These are phyloP conservation scores for Odontothrips loti DNA, from an alignment of 2,888 invertebrate species.

Conservation along the genomic window DNA sequence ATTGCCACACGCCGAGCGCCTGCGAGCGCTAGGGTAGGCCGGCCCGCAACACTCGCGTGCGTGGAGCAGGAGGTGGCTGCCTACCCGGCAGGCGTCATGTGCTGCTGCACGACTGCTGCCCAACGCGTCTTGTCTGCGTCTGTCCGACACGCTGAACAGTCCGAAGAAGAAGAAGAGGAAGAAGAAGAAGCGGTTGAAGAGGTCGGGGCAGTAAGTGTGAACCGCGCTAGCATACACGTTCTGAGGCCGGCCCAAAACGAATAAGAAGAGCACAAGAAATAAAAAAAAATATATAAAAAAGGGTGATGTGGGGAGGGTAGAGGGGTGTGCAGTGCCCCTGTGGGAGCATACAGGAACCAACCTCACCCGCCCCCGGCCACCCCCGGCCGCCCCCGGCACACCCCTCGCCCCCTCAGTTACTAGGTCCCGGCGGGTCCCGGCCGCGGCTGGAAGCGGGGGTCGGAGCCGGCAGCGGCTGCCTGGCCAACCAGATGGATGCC, in stretches of 20 bases:
- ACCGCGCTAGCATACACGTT: not conserved
- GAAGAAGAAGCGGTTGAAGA: not conserved
- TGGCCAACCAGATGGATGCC: not conserved
- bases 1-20: not conserved
- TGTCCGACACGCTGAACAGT: not conserved
- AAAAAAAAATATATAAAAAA: too few relatives aligned
- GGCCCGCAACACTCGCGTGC: too few relatives aligned
- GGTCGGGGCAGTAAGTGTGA: not conserved
- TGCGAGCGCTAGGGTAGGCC: too few relatives aligned
- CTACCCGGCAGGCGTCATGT: too few relatives aligned
- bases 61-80: too few relatives aligned
- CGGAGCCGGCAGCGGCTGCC: too few relatives aligned
- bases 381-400: too few relatives aligned
- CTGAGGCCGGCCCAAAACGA: not conserved
- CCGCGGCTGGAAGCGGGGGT: not conserved
- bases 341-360: not conserved
- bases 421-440: not conserved
- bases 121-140: not conserved
- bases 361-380: not conserved
- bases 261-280: not conserved
- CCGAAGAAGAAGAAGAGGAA: too few relatives aligned
- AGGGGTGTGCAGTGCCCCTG: not conserved
- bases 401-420: too few relatives aligned
- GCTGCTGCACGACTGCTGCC: too few relatives aligned
- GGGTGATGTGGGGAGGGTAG: not conserved